Conservation (phyloP, 2,113 vertebrate species). For the Sinocyclocheilus anophthalmus region DNA sequence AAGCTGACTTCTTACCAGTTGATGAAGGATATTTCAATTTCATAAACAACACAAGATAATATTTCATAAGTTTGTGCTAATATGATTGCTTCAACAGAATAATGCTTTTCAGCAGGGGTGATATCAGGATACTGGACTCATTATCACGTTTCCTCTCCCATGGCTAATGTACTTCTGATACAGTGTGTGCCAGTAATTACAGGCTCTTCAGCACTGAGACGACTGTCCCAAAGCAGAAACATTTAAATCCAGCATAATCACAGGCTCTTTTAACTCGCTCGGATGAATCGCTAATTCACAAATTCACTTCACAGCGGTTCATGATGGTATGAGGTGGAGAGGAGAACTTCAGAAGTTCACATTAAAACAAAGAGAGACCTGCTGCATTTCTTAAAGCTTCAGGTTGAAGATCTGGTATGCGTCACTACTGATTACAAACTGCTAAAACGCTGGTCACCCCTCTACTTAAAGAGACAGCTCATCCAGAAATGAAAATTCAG, state of each 20-base stretch:
- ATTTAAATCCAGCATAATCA: background rate
- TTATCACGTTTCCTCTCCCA: background rate
- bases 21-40: background rate
- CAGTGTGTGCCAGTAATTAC: slow-evolving; percentile 6
- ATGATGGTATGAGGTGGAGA: background rate
- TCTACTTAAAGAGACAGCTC: background rate
- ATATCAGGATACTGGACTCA: background rate
- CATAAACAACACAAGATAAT: background rate
- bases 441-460: background rate
- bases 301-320: background rate
- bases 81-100: background rate
- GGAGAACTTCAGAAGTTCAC: background rate
- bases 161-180: background rate
- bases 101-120: background rate
- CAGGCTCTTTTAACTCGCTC: background rate
- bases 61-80: background rate
- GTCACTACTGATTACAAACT: background rate
- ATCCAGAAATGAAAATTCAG: background rate
- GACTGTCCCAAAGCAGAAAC: slow-evolving; percentile 5
- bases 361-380: background rate
- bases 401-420: background rate
- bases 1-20: background rate
- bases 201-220: background rate
- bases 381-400: background rate
- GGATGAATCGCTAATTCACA: background rate